Evolutionary conservation across 2,797 vertebrate species (phyloP), one percentile per base, ranked within the genome.

Genomic region (Crax fasciolata): DNA sequence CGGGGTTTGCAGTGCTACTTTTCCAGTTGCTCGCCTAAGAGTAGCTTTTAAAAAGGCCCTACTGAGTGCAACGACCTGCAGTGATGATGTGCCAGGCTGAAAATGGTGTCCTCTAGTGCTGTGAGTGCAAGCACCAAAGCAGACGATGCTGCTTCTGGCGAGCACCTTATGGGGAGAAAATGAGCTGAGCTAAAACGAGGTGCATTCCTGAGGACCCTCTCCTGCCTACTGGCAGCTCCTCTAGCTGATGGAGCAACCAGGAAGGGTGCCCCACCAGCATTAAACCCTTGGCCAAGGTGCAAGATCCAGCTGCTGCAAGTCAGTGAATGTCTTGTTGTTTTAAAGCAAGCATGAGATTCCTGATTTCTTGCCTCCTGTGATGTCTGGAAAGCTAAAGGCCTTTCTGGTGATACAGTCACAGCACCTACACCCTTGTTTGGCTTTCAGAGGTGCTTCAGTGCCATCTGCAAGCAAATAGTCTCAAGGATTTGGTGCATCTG

Each of bases 401-500:
- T 39, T 81, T 57, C 52, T 84, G 67, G 11, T 70, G 59, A 43
- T 46, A 39, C 17, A 13, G 18, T 54, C 58, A 21, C 35, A 88
- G 59, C 25, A n/a, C 17, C 15, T 52, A 59, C 35, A 27, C 32
- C 11, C 11, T 61, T 74, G 14, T 39, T 67, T 28, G 13, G 10
- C 5, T 54, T 84, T 61, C 28, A 14, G 1, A 44, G 54, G 21
- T 41, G 21, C 32, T 28, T 44, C 48, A 81, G 14, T 55, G n/a
- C 30, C 58, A 20, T 41, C 72, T 28, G 10, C 1, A 3, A 0
- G 7, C 25, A 43, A 85, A 23, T 2, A 3, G 1, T 30, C 46
- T 76, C 23, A 16, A 48, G 54, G 12, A 10, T 62, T 77, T 77
- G 57, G 23, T 70, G 46, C 2, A 0, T 38, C 23, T 51, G 1